Base-by-base conservation (phyloP, 2,888 invertebrate species). In the Beris chalybata region DNA sequence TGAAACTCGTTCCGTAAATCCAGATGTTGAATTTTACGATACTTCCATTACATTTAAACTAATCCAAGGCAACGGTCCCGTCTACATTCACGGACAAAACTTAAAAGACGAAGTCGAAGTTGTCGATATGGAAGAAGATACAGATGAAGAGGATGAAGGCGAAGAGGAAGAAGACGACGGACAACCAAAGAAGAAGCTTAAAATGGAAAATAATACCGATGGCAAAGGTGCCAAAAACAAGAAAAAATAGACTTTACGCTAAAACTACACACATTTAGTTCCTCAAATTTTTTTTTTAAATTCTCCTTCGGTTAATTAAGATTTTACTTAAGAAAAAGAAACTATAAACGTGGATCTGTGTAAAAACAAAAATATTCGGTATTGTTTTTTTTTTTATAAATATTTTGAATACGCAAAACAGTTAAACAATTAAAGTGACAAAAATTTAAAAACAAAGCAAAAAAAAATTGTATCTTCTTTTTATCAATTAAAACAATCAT, bases 11-110 rank as follows among this genome's bases (percentile, higher is more conserved):
- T 89, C 90, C 74, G 89, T 88, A 70, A 88, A 89, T 77, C 85
- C 92, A 67, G 92, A 93, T 79, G 85, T 93, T 70, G 90, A 92
- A 77, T 93, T 93, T 81, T 92, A 92, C 7, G 93, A 93, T 80
- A 91, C 92, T 58, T 92, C 92, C 61, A 92, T 93, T 71, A 91
- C 90, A 70, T 92, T 93, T 78, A 89, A 89, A 74, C 85, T 93
- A 68, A 84, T 88, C 71, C 87, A 89, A 84, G 89, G 89, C 64
- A 85, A 84, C 71, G 93, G 93, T 4, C 93, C 93, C 30, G 90
- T 93, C 71, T 91, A 93, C 75, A 86, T 93, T 79, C 89, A 92
- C 74, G 93, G 93, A 12, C 92, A 92, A 76, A 91, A 91, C 79
- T 84, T 92, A 73, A 89, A 90, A 73, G 89, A 91, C 83, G 91